Percentiles rank a stretch among this genome's conserved stretches.
Evolutionary conservation across 2,113 vertebrate species (phyloP).

Genomic region (Toxotes chatareus): DNA sequence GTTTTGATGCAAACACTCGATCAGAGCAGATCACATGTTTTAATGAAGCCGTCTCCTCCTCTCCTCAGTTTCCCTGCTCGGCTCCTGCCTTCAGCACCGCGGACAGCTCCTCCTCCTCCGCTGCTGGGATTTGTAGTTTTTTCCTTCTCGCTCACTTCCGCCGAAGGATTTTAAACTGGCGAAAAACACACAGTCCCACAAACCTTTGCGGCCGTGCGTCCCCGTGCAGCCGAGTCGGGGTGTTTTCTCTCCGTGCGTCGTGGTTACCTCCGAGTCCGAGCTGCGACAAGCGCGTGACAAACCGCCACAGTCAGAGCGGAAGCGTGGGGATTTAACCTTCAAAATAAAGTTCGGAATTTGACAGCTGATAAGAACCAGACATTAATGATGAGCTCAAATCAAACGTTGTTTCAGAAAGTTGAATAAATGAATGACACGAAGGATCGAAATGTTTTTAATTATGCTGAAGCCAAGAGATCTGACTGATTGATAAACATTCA

Average conservation of each 20-base stretch:
- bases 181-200: slow-evolving; percentile 51
- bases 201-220: slow-evolving; percentile 25
- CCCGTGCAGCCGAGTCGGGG: slow-evolving; percentile 40
- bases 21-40: no score
- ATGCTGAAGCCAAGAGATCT: no score
- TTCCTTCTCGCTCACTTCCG: neutral
- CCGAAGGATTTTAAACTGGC: neutral
- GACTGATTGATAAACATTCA: no score
- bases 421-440: neutral
- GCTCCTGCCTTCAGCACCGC: slow-evolving; percentile 1
- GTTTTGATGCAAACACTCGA: no score
- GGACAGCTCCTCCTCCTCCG: slow-evolving; percentile 26
- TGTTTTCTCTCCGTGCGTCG: slow-evolving; percentile 54
- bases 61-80: neutral
- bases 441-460: no score
- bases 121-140: slow-evolving; percentile 50
- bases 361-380: neutral
- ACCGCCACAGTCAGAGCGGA: neutral
- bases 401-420: no score
- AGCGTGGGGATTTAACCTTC: neutral
- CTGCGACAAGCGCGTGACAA: slow-evolving; percentile 11
- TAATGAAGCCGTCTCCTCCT: no score
- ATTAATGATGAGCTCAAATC: neutral
- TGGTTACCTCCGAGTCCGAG: slow-evolving; percentile 12
- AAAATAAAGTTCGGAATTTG: slow-evolving; percentile 18